Evolutionary conservation across 2,113 vertebrate genomes (phyloP).

Genomic region (Columba janthina): DNA sequence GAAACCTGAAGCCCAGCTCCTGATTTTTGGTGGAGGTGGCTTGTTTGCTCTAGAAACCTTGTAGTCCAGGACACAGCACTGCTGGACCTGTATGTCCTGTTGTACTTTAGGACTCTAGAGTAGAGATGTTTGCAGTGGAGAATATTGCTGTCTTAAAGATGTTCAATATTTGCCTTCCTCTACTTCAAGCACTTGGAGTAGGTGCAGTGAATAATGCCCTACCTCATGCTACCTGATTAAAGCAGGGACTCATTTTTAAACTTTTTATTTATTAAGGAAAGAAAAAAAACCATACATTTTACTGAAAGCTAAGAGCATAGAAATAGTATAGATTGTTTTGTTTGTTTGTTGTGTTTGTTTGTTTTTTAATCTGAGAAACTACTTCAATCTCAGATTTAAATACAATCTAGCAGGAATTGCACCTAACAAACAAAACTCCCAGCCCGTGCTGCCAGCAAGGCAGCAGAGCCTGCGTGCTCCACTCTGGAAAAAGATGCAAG

Average conservation of each 20-base stretch:
- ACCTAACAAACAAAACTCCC: not conserved
- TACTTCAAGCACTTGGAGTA: not conserved
- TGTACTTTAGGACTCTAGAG: not conserved
- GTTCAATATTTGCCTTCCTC: not conserved
- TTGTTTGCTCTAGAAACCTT: not conserved
- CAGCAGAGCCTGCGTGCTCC: not conserved
- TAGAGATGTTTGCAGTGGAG: not conserved
- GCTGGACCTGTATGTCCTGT: not conserved
- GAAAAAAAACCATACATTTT: not conserved
- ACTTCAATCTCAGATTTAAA: not conserved
- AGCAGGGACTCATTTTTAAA: not conserved
- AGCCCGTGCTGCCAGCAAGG: not conserved
- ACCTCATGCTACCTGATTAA: fast-evolving
- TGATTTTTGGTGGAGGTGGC: fast-evolving
- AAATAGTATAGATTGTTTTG: not conserved
- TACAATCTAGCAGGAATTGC: not conserved
- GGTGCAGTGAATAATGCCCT: not conserved
- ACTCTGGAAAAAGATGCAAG: not conserved
- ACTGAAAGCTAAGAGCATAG: not conserved
- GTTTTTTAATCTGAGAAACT: not conserved
- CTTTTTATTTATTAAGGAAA: not conserved
- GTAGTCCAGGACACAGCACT: not conserved
- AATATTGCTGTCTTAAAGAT: not conserved
- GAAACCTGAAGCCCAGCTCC: not conserved
- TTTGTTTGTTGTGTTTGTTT: not conserved